Conservation (phyloP, 2,113 vertebrate species). For the Anser cygnoides region DNA sequence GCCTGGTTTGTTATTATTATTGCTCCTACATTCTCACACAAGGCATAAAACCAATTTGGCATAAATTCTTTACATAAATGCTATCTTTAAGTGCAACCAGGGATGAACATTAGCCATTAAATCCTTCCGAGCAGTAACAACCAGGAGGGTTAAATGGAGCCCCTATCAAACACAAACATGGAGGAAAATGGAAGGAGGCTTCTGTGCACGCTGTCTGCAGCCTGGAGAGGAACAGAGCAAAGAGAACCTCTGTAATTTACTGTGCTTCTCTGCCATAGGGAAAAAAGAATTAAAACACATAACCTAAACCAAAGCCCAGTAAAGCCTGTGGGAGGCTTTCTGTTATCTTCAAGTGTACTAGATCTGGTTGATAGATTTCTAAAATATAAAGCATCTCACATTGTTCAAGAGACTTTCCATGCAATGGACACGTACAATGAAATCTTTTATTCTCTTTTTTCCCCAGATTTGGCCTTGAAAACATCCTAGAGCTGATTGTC, state of each 20-base stretch:
- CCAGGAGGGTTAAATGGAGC: conserved; percentile 31
- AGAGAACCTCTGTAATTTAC: conserved; percentile 57
- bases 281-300: conserved; percentile 45
- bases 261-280: conserved; percentile 32
- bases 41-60: not conserved
- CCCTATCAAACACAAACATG: conserved; percentile 38
- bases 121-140: conserved; percentile 43
- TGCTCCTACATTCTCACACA: not conserved
- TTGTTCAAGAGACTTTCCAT: conserved; percentile 45
- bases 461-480: conserved; percentile 7
- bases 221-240: conserved; percentile 38
- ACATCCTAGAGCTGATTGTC: not conserved
- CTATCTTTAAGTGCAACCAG: conserved; percentile 19
- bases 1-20: conserved; percentile 1
- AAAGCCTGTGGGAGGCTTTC: conserved; percentile 54
- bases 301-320: conserved; percentile 53
- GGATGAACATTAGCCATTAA: conserved; percentile 34
- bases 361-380: conserved; percentile 47
- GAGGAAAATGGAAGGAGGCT: conserved; percentile 34
- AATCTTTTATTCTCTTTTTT: conserved; percentile 23
- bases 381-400: conserved; percentile 42
- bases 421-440: conserved; percentile 4
- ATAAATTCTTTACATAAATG: not conserved
- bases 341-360: conserved; percentile 50
- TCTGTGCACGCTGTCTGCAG: conserved; percentile 37